These are phyloP conservation scores for Cinclus cinclus DNA, from an alignment of 2,113 vertebrate species.

Conservation along the genomic window DNA sequence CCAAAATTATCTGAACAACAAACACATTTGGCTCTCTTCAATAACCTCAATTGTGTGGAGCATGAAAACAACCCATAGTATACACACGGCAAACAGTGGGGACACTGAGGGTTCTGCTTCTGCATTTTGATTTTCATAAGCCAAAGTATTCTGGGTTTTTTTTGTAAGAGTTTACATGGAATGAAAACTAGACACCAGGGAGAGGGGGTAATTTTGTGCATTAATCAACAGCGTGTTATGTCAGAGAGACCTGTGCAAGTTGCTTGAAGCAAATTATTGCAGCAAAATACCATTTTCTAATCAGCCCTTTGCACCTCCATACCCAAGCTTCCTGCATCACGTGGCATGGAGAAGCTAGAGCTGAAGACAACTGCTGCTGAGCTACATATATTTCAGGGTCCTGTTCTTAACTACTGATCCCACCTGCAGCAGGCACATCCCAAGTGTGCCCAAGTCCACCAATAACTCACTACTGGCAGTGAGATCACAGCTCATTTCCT, in stretches of 20 bases:
- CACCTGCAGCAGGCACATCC: background rate
- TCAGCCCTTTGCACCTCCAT: background rate
- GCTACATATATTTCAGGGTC: accelerated
- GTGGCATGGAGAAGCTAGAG: background rate
- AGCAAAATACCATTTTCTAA: background rate
- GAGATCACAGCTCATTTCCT: background rate
- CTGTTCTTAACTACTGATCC: background rate
- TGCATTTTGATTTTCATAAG: slow-evolving; percentile 30
- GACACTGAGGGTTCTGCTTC: background rate
- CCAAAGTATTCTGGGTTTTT: background rate
- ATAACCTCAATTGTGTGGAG: slow-evolving; percentile 17
- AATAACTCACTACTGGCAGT: accelerated
- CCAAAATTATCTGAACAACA: slow-evolving; percentile 20
- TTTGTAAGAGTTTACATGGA: background rate
- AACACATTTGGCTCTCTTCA: slow-evolving; percentile 19
- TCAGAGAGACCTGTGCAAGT: background rate
- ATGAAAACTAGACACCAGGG: slow-evolving; percentile 7
- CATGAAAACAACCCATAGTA: slow-evolving; percentile 47
- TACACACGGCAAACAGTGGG: slow-evolving; percentile 4
- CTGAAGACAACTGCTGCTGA: slow-evolving; percentile 13
- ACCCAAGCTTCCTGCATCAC: background rate
- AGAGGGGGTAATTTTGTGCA: background rate
- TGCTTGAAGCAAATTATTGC: background rate
- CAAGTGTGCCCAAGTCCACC: background rate
- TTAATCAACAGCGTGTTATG: background rate